These are phyloP conservation scores for Drosophila mercatorum DNA, from an alignment of 2,888 invertebrate genomes.

Conservation along the genomic window DNA sequence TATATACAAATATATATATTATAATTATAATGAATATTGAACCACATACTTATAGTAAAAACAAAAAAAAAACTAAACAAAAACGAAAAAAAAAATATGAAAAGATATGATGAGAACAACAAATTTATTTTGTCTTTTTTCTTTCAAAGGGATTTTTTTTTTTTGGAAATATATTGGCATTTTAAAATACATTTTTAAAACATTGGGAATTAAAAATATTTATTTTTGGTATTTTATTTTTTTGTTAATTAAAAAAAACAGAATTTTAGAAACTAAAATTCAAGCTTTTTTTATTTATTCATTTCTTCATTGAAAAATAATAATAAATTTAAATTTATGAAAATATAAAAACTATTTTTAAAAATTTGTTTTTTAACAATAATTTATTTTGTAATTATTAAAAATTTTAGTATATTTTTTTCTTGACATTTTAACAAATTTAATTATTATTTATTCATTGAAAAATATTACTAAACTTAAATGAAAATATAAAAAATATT, in stretches of 20 bases:
- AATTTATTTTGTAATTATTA: too few relatives aligned
- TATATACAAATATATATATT: constrained; percentile 3
- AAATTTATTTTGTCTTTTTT: constrained; percentile 68
- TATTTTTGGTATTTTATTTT: not conserved
- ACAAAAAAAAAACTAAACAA: constrained; percentile 11
- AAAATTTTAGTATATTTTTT: too few relatives aligned
- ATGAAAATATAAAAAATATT: too few relatives aligned
- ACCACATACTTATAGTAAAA: constrained; percentile 52
- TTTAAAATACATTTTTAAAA: not conserved
- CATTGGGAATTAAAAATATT: not conserved
- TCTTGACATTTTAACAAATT: too few relatives aligned
- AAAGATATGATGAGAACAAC: constrained; percentile 46
- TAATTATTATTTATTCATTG: too few relatives aligned
- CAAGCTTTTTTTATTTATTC: not conserved
- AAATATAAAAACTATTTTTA: too few relatives aligned
- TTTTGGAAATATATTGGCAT: not conserved
- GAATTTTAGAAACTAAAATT: not conserved
- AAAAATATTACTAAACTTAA: too few relatives aligned
- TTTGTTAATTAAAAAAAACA: not conserved
- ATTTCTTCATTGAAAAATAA: too few relatives aligned
- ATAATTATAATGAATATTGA: constrained; percentile 50
- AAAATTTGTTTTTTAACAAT: too few relatives aligned
- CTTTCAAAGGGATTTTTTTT: constrained; percentile 35
- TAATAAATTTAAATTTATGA: too few relatives aligned
- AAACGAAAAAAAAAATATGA: constrained; percentile 31